Conservation (phyloP, 2,888 invertebrate genomes). For the Dryomyza anilis region DNA sequence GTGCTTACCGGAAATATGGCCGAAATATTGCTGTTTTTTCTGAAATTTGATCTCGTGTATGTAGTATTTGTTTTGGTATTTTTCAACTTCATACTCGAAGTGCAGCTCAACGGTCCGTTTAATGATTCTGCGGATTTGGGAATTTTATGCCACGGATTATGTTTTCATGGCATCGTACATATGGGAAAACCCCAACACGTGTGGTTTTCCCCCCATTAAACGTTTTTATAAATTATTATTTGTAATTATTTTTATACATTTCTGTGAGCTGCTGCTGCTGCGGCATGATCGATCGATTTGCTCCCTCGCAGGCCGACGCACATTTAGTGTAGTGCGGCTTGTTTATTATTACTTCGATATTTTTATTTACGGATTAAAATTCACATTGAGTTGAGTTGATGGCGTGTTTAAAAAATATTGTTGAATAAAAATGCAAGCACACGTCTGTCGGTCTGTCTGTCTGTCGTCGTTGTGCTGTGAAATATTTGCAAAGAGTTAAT, state of each 20-base stretch:
- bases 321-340: background rate
- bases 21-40: no score
- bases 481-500: no score
- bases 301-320: background rate
- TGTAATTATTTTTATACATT: conserved; percentile 1
- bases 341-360: conserved; percentile 11
- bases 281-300: background rate
- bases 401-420: no score
- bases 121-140: conserved; percentile 4
- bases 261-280: background rate
- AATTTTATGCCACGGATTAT: background rate
- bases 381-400: background rate
- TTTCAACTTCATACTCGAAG: no score
- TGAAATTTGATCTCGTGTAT: no score
- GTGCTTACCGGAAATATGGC: no score
- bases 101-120: background rate
- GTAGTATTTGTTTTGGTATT: no score
- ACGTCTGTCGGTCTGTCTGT: background rate
- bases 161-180: no score
- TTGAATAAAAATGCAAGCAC: no score
- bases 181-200: conserved; percentile 21
- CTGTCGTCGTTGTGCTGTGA: background rate
- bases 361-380: conserved; percentile 14
- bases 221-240: conserved; percentile 25
- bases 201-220: conserved; percentile 22